Evolutionary conservation across 2,888 invertebrate species (phyloP), one percentile per base, ranked within the genome.

Genomic region (Priocnemis perturbator): DNA sequence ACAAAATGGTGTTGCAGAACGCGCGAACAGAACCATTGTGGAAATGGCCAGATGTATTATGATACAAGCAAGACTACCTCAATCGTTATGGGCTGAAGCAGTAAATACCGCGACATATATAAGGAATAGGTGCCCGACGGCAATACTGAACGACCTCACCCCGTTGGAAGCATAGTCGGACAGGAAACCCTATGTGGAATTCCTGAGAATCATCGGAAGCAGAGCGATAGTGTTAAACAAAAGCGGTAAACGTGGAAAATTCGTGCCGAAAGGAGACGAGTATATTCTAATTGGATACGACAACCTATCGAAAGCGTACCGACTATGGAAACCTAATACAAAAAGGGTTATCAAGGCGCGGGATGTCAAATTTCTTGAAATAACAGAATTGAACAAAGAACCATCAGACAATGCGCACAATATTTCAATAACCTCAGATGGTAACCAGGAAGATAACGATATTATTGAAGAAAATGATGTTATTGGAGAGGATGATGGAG

Each of bases 81-180:
- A 73, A 3, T 55, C 47, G 5, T 78, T 83, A 37, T 87, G 85
- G 85, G 78, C 78, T 2, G 85, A 86, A 60, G 85, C 85, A 0
- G 71, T 81, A 21, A 65, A 62, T 7, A 81, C 77, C 9, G 77
- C 83, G 19, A 73, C 73, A 15, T 81, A 83, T 57, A 65, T 84
- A 11, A 67, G 74, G 2, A 87, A 87, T 60, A 59, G 84, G 21
- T 67, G 77, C 26, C 70, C 77, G 17, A 74, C 78, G 17, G 77
- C 60, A 14, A 66, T 61, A 0, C 63, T 69, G 7, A 30, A 21
- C 3, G 71, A 64, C 0, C 50, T 56, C 52, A 77, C 76, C 3
- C 69, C 79, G 20, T 77, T 58, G 64, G 80, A 81, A 52, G 50
- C 17, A 11, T 63, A 71, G 60, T 60, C 57, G 52, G 63, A 68